Evolutionary conservation across 2,797 vertebrate genomes (phyloP).

Genomic region (Lindbergichthys nudifrons): DNA sequence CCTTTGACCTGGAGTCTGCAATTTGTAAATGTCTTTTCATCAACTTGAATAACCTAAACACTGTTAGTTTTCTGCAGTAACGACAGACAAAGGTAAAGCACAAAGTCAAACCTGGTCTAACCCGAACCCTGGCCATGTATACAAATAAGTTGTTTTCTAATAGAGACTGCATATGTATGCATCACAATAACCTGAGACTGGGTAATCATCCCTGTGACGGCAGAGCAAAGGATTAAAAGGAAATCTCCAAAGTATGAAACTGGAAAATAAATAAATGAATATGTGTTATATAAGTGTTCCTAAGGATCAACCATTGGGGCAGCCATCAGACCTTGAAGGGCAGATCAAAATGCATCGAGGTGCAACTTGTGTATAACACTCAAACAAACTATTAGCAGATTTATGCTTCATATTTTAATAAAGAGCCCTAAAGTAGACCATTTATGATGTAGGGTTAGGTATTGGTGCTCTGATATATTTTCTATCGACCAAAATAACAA

Average conservation of each 20-base stretch:
- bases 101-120: not conserved
- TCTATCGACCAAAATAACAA: too few relatives aligned
- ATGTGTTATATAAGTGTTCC: too few relatives aligned
- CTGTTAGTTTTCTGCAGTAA: not conserved
- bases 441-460: not conserved
- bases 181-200: not conserved
- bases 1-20: not conserved
- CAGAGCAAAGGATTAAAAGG: not conserved
- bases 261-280: constrained; percentile 1
- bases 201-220: not conserved
- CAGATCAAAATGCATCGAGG: not conserved
- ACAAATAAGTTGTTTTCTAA: not conserved
- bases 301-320: not conserved
- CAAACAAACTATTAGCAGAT: not conserved
- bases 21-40: not conserved
- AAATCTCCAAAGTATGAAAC: not conserved
- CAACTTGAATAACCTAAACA: not conserved
- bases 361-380: not conserved
- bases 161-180: not conserved
- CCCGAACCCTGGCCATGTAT: not conserved
- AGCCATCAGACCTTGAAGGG: not conserved
- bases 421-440: not conserved
- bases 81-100: not conserved
- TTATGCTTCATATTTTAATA: not conserved
- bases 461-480: too few relatives aligned